Percentiles rank a stretch among this genome's conserved stretches.
These are phyloP conservation scores for Rhagonycha fulva DNA, from an alignment of 2,888 invertebrate species.

Conservation along the genomic window DNA sequence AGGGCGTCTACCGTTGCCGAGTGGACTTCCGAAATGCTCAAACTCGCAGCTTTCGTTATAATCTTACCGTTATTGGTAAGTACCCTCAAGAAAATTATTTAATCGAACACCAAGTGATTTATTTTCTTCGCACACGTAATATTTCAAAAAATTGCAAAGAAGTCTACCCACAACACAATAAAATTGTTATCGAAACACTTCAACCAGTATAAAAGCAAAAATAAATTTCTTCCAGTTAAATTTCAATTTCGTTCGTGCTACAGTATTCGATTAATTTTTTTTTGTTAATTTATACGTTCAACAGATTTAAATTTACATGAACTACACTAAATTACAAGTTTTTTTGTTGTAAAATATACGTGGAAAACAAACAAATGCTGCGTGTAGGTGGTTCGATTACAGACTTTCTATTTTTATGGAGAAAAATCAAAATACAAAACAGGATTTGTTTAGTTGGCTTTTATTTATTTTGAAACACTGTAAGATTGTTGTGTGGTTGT, in stretches of 20 bases:
- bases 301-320: not conserved
- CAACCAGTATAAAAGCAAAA: not conserved
- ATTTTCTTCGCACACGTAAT: not conserved
- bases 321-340: not conserved
- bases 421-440: not conserved
- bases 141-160: not conserved
- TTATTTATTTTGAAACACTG: no score
- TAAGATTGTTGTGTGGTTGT: not conserved
- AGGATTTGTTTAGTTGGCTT: not conserved
- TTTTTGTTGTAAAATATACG: not conserved
- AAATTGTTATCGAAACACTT: not conserved
- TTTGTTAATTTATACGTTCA: not conserved
- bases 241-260: not conserved
- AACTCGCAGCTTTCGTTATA: conserved; percentile 86
- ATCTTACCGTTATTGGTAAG: conserved; percentile 89
- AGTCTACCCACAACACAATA: not conserved
- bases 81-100: conserved; percentile 37
- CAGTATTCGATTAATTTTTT: not conserved
- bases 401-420: not conserved
- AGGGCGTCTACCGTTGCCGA: conserved; percentile 87
- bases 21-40: conserved; percentile 90
- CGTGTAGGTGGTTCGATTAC: not conserved
- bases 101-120: not conserved
- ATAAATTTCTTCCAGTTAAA: no score
- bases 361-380: not conserved